These are phyloP conservation scores for Perccottus glenii DNA, from an alignment of 2,113 vertebrate species.

Conservation along the genomic window DNA sequence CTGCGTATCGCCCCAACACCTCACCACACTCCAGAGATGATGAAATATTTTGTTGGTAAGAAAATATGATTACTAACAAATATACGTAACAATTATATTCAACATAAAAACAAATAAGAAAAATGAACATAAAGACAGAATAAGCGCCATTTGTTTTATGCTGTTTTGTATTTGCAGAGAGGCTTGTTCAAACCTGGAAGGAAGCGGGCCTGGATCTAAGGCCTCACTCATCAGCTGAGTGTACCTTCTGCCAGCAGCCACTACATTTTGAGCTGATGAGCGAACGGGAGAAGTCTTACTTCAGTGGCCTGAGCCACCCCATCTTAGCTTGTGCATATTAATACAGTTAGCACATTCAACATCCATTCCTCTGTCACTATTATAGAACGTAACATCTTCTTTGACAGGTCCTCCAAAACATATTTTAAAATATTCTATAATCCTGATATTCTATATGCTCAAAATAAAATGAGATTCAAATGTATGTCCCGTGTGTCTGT, in stretches of 20 bases:
- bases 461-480: slow-evolving; percentile 54
- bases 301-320: slow-evolving; percentile 91
- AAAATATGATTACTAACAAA: neutral
- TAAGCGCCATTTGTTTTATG: neutral
- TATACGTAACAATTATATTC: neutral
- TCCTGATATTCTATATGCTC: slow-evolving; percentile 61
- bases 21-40: slow-evolving; percentile 97
- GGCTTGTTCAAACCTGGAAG: slow-evolving; percentile 88
- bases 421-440: slow-evolving; percentile 63
- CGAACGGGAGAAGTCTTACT: slow-evolving; percentile 92
- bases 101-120: neutral
- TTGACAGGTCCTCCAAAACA: slow-evolving; percentile 51
- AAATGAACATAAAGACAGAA: neutral
- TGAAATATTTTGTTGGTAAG: slow-evolving; percentile 94
- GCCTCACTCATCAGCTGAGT: slow-evolving; percentile 89
- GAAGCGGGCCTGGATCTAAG: slow-evolving; percentile 87
- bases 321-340: slow-evolving; percentile 86
- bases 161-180: slow-evolving; percentile 77
- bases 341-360: slow-evolving; percentile 47
- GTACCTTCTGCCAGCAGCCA: slow-evolving; percentile 92
- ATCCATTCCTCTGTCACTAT: slow-evolving; percentile 66
- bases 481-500: slow-evolving; percentile 1
- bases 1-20: slow-evolving; percentile 94
- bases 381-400: slow-evolving; percentile 56
- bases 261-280: slow-evolving; percentile 97